Base-by-base conservation (phyloP, 2,797 vertebrate species). In the Bovichtus variegatus region DNA sequence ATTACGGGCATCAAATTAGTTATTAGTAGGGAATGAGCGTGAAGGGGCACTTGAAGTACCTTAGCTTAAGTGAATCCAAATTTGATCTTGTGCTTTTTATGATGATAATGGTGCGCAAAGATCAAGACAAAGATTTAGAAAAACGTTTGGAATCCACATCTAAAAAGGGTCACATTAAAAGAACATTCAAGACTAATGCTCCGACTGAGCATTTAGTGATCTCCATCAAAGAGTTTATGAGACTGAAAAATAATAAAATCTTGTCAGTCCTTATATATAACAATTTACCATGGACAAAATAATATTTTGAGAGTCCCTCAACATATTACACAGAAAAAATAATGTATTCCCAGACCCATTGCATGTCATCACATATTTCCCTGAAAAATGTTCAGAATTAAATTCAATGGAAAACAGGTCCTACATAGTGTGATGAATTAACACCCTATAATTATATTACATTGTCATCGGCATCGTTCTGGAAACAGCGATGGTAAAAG, bases 41-140 rank as follows among this genome's bases (percentile, higher is more conserved):
- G 54, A 25, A 34, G 12, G 46, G 46, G 65, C 31, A 34, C 44
- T 67, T 70, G 29, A 49, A 80, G 70, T 67, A 40, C 18, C 21
- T 62, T 27, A 7, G 46, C 34, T 78, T 63, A 68, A 82, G 67
- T 61, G 29, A 70, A 80, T 67, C 36, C 25, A 72, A 67, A 83
- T 82, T 58, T 78, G 72, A 78, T 76, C 31, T 25, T 61, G 31
- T 54, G 64, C 55, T 68, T 68, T 67, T 82, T 82, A 69, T 76
- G 54, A 75, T 55, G 49, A 61, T 79, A 78, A 81, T 68, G 34
- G 19, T 0, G 21, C 53, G 34, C 51, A 73, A 71, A 61, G 34
- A 82, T 71, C 40, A 51, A 68, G 67, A 78, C 29, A 59, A 66
- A 78, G 49, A 63, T 66, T 46, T 29, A 55, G 21, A 72, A 64